Percentiles rank a stretch among this genome's conserved stretches.
Evolutionary conservation across 2,797 vertebrate genomes (phyloP).

Genomic region (Knipowitschia caucasica): DNA sequence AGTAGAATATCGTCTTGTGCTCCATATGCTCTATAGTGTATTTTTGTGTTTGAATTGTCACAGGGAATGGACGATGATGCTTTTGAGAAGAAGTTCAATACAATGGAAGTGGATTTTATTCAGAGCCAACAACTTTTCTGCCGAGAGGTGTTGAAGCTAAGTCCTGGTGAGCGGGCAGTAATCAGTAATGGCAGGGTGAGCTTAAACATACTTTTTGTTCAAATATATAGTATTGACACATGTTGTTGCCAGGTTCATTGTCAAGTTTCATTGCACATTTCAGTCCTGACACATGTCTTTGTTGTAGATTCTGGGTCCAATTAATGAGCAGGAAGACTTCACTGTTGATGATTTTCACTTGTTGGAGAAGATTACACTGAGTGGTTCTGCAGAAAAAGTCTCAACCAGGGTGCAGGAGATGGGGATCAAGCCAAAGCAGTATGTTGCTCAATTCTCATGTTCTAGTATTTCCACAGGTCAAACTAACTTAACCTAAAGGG

Average conservation of each 20-base stretch:
- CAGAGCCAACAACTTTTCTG: slow-evolving; percentile 88
- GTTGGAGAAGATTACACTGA: slow-evolving; percentile 86
- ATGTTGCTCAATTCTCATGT: slow-evolving; percentile 49
- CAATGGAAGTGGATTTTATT: slow-evolving; percentile 86
- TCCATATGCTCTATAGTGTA: slow-evolving; percentile 2
- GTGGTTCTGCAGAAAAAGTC: slow-evolving; percentile 83
- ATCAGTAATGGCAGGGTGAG: slow-evolving; percentile 93
- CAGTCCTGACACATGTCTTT: slow-evolving; percentile 36
- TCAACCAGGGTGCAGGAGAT: slow-evolving; percentile 85
- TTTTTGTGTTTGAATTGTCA: slow-evolving; percentile 29
- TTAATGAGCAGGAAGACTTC: slow-evolving; percentile 81
- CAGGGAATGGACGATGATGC: slow-evolving; percentile 86
- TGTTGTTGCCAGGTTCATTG: background rate
- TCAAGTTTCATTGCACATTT: slow-evolving; percentile 13
- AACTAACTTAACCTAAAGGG: too few relatives aligned
- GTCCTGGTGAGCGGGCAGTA: slow-evolving; percentile 82
- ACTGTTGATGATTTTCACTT: slow-evolving; percentile 87
- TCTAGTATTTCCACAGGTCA: too few relatives aligned
- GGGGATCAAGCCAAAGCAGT: slow-evolving; percentile 82
- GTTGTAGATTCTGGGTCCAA: slow-evolving; percentile 82
- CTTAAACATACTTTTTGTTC: slow-evolving; percentile 19
- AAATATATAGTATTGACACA: background rate
- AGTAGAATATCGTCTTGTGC: slow-evolving; percentile 15
- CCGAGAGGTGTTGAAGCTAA: slow-evolving; percentile 84
- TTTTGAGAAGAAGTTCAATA: slow-evolving; percentile 97